Evolutionary conservation across 2,888 invertebrate species (phyloP).

Genomic region (Diaperis boleti): DNA sequence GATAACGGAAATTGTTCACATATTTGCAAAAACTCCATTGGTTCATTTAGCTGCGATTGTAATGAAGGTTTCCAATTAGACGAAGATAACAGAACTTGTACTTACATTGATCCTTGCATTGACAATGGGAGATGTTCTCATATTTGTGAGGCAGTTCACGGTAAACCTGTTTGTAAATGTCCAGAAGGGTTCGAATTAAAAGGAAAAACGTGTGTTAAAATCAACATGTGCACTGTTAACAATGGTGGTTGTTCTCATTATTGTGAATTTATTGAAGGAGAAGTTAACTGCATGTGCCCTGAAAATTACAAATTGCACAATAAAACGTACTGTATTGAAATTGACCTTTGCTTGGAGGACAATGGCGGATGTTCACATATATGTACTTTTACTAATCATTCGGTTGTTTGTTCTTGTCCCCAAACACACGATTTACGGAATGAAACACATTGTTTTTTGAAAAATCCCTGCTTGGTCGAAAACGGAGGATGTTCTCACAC

Average conservation of each 20-base stretch:
- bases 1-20: slow-evolving; percentile 63
- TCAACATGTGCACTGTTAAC: slow-evolving; percentile 66
- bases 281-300: slow-evolving; percentile 67
- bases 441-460: slow-evolving; percentile 62
- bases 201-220: slow-evolving; percentile 62
- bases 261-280: slow-evolving; percentile 66
- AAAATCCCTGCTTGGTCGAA: slow-evolving; percentile 70
- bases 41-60: slow-evolving; percentile 67
- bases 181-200: slow-evolving; percentile 46
- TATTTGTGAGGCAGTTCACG: slow-evolving; percentile 67
- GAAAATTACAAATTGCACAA: slow-evolving; percentile 63
- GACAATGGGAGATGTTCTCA: slow-evolving; percentile 69
- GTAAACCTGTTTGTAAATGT: slow-evolving; percentile 68
- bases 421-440: slow-evolving; percentile 65
- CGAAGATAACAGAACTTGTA: slow-evolving; percentile 56
- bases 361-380: slow-evolving; percentile 73
- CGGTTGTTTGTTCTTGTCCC: slow-evolving; percentile 70
- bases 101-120: slow-evolving; percentile 50
- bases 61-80: slow-evolving; percentile 65
- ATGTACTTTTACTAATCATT: slow-evolving; percentile 68
- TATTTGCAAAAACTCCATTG: slow-evolving; percentile 67
- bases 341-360: slow-evolving; percentile 67
- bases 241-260: slow-evolving; percentile 70
- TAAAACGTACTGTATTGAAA: slow-evolving; percentile 56
- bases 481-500: slow-evolving; percentile 75